phyloP scores from a whole-genome alignment of 2,888 invertebrate species.

The Cryptus viduatorius region DNA sequence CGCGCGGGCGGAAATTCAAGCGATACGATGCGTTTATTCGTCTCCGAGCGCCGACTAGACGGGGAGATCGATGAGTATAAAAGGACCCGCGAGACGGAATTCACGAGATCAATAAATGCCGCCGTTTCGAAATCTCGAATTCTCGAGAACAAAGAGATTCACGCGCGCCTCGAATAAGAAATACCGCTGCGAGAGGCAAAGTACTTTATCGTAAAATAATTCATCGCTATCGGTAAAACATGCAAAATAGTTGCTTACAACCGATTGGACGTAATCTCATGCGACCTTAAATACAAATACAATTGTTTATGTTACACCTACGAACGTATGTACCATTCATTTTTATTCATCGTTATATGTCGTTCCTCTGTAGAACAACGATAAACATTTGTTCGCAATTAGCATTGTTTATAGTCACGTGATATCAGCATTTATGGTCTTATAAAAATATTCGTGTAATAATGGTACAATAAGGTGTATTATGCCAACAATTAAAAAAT shows the following conservation, averaged over 20 bases:
- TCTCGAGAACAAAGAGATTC: constrained; percentile 9
- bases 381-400: too few species aligned
- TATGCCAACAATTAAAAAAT: too few species aligned
- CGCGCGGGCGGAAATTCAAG: constrained; percentile 23
- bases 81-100: constrained; percentile 11
- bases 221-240: not conserved
- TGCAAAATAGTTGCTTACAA: not conserved
- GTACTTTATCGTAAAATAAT: not conserved
- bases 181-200: not conserved
- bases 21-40: constrained; percentile 14
- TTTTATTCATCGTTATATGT: too few species aligned
- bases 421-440: too few species aligned
- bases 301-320: not conserved
- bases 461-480: too few species aligned
- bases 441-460: too few species aligned
- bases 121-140: not conserved
- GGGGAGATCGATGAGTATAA: not conserved
- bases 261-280: not conserved
- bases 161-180: not conserved
- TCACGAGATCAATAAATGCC: constrained; percentile 18
- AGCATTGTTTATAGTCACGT: too few species aligned
- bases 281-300: not conserved
- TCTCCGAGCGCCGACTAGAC: not conserved
- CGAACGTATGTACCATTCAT: not conserved
- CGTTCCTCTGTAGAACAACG: too few species aligned